These are phyloP conservation scores for Dasypogon diadema DNA, from an alignment of 2,888 invertebrate genomes.

Conservation along the genomic window DNA sequence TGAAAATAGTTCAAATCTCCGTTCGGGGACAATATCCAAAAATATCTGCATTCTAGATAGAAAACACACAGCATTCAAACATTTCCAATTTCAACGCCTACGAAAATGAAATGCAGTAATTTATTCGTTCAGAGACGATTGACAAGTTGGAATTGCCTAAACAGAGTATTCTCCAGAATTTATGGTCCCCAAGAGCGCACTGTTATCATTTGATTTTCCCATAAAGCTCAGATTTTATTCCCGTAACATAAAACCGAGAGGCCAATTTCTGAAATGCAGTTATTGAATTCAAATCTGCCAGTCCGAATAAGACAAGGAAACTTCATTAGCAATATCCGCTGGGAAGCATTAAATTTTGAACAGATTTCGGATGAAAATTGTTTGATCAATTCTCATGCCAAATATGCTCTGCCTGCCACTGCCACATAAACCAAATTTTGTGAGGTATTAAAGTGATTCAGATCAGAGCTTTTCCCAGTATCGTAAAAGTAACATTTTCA, in stretches of 20 bases:
- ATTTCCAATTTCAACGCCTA: conserved; percentile 24
- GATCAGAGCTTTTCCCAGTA: too few relatives aligned
- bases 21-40: not conserved
- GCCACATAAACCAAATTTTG: too few relatives aligned
- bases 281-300: conserved; percentile 26
- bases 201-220: conserved; percentile 21
- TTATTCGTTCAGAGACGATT: conserved; percentile 6
- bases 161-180: conserved; percentile 2
- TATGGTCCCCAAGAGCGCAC: conserved; percentile 11
- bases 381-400: too few relatives aligned
- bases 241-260: conserved; percentile 12
- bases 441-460: not conserved
- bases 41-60: not conserved
- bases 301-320: not conserved
- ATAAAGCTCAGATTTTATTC: conserved; percentile 23
- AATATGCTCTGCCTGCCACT: too few relatives aligned
- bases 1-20: conserved; percentile 1
- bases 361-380: not conserved
- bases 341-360: not conserved
- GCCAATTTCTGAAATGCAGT: conserved; percentile 1
- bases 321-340: conserved; percentile 18
- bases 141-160: conserved; percentile 26
- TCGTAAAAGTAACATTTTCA: too few relatives aligned
- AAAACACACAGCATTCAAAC: conserved; percentile 6
- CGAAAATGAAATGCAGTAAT: not conserved